Evolutionary conservation across 2,888 invertebrate genomes (phyloP).

Genomic region (Drosophila peninsularis): DNA sequence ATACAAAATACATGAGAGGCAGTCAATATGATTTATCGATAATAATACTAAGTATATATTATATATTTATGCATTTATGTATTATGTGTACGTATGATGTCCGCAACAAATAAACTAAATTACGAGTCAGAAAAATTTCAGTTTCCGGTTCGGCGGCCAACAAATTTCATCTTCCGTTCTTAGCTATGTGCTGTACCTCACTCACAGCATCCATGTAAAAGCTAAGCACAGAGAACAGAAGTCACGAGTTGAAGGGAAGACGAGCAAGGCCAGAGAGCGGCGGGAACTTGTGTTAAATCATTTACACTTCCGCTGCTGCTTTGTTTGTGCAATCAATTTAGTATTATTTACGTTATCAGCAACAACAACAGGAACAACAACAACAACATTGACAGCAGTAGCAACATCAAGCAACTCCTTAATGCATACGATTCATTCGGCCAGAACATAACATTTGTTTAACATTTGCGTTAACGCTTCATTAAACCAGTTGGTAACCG

Average conservation of each 20-base stretch:
- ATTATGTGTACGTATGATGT: conserved; percentile 29
- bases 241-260: neutral
- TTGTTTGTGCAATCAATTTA: conserved; percentile 81
- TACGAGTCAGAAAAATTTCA: conserved; percentile 60
- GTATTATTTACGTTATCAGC: conserved; percentile 78
- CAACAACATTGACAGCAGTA: conserved; percentile 10
- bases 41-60: conserved; percentile 29
- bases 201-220: conserved; percentile 3
- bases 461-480: conserved; percentile 80
- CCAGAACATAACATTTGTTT: conserved; percentile 82
- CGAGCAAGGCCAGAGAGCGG: conserved; percentile 31
- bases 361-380: conserved; percentile 36
- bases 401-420: conserved; percentile 33
- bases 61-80: conserved; percentile 26
- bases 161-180: conserved; percentile 46
- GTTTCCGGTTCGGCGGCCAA: conserved; percentile 66
- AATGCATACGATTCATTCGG: conserved; percentile 71
- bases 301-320: conserved; percentile 76
- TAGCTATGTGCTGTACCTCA: conserved; percentile 34
- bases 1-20: neutral
- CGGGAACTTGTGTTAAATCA: conserved; percentile 75
- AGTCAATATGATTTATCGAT: conserved; percentile 21
- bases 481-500: conserved; percentile 62
- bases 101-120: conserved; percentile 68
- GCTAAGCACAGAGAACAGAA: conserved; percentile 32